Evolutionary conservation across 2,113 vertebrate species (phyloP).

Genomic region (Zapus hudsonius): DNA sequence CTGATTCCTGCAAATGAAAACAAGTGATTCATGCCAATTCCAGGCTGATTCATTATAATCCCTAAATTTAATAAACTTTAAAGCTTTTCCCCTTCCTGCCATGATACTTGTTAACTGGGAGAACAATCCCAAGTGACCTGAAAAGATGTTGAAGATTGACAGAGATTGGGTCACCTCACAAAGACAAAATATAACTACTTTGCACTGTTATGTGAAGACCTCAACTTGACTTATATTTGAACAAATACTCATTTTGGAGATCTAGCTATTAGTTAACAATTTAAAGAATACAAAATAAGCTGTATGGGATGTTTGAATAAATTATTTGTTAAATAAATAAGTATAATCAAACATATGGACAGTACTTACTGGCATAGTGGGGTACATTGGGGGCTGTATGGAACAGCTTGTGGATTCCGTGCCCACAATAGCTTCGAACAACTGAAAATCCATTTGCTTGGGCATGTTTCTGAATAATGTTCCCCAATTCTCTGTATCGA

Average conservation of each 20-base stretch:
- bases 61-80: neutral
- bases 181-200: neutral
- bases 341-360: neutral
- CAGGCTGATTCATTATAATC: neutral
- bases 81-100: neutral
- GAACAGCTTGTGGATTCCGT: conserved; percentile 98
- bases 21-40: neutral
- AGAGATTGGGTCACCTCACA: neutral
- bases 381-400: conserved; percentile 98
- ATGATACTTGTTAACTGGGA: neutral
- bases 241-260: neutral
- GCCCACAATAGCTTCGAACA: conserved; percentile 98
- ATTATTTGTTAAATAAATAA: neutral
- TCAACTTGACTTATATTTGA: neutral
- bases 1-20: neutral
- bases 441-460: conserved; percentile 98
- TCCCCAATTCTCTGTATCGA: conserved; percentile 97
- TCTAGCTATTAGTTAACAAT: neutral
- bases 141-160: neutral
- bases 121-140: neutral
- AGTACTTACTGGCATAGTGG: conserved; percentile 93
- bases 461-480: conserved; percentile 99
- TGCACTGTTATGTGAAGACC: neutral
- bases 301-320: neutral
- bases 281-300: too few species aligned